Evolutionary conservation across 2,113 vertebrate genomes (phyloP), one percentile per base, ranked within the genome.

Genomic region (Amblyopsis rosae): DNA sequence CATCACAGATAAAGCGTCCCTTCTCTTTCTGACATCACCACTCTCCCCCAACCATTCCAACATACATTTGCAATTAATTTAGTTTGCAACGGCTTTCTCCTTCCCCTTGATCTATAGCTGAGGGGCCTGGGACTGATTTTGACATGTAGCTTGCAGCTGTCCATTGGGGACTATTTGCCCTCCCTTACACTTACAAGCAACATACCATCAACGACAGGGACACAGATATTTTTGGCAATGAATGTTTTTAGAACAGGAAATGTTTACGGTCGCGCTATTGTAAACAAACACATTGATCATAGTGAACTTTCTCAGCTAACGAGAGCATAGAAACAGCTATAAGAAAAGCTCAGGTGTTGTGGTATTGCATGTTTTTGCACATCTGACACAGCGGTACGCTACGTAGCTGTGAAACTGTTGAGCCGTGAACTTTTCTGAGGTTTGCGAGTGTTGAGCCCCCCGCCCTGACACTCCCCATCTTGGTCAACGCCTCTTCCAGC

Each of bases 51-150:
- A 12, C 66, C 49, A 70, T 26, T 26, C 70, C 54, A 72, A 16
- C 45, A 81, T 87, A 88, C 89, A 91, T 90, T 92, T 92, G 87
- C 82, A 88, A 88, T 92, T 90, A 79, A 89, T 93, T 91, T 85
- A 85, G 91, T 88, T 90, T 75, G 72, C 84, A 75, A 75, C 45
- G 61, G 75, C 85, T 86, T 88, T 70, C 77, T 67, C 72, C 48
- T 72, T 84, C 69, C 79, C 83, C 91, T 90, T 86, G 86, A 91
- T 90, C 88, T 79, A 53, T 47, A 60, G 82, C 62, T 33, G 63
- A 69, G 65, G 53, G 19, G 82, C 90, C 92, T 92, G 92, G 92
- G 91, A 92, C 69, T 85, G 59, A 91, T 92, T 92, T 93, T 79
- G 83, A 84, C 63, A 83, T 79, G 77, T 82, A 85, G 84, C 76